Evolutionary conservation across 2,113 vertebrate genomes (phyloP).

Genomic region (Aphelocoma coerulescens): DNA sequence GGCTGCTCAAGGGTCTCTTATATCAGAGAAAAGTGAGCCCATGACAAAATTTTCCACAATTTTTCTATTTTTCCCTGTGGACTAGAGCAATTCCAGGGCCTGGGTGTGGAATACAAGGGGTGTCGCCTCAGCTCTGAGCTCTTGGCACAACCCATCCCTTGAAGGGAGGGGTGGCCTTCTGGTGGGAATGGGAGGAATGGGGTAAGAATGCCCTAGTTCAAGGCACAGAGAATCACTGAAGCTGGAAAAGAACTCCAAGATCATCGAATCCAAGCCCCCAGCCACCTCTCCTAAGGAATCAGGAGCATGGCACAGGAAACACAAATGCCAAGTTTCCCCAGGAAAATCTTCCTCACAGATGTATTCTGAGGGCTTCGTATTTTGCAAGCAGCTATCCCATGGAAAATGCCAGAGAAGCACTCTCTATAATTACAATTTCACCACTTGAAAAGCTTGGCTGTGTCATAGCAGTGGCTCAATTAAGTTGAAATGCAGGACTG

Average conservation of each 20-base stretch:
- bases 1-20: background rate
- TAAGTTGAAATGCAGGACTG: constrained; percentile 28
- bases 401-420: background rate
- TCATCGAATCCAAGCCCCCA: background rate
- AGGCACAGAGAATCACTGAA: background rate
- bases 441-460: background rate
- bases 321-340: background rate
- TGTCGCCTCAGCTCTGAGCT: background rate
- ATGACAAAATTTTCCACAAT: background rate
- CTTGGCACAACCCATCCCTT: background rate
- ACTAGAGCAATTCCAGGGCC: background rate
- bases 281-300: background rate
- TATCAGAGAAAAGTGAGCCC: background rate
- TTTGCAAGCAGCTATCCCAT: background rate
- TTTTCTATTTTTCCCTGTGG: background rate
- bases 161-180: background rate
- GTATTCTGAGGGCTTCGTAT: background rate
- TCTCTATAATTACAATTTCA: constrained; percentile 8
- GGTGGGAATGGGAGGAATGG: background rate
- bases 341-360: background rate
- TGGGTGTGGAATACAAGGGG: background rate
- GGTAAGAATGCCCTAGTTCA: background rate
- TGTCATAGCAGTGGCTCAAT: constrained; percentile 5
- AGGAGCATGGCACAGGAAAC: background rate
- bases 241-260: background rate